These are phyloP conservation scores for Drosophila nebulosa DNA, from an alignment of 1,140 invertebrate species.

Conservation along the genomic window DNA sequence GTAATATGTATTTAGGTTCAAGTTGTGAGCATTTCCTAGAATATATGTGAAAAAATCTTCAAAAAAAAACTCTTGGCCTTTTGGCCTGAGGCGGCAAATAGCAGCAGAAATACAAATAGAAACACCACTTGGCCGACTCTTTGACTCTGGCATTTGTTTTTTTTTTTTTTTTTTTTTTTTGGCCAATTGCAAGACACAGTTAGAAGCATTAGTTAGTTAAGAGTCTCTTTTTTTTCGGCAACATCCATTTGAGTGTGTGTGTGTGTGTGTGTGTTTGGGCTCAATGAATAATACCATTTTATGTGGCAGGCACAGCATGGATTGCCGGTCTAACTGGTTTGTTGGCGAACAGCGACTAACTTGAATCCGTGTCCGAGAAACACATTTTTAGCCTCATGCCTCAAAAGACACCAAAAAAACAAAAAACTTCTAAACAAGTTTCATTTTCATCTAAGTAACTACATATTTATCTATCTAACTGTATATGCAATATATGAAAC, in stretches of 20 bases:
- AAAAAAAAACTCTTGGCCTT: conserved; percentile 40
- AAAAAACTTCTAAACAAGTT: conserved; percentile 66
- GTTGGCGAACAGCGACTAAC: conserved; percentile 35
- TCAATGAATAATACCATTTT: conserved; percentile 62
- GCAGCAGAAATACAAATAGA: conserved; percentile 24
- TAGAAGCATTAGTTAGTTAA: conserved; percentile 64
- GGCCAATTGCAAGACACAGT: conserved; percentile 63
- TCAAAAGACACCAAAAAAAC: not conserved
- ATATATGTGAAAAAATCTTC: conserved; percentile 18
- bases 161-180: not conserved
- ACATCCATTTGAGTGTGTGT: conserved; percentile 8
- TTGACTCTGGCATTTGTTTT: conserved; percentile 44
- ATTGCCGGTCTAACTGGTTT: conserved; percentile 74
- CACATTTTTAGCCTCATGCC: conserved; percentile 51
- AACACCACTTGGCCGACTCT: conserved; percentile 44
- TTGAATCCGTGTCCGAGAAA: conserved; percentile 51
- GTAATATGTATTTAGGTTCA: conserved; percentile 4
- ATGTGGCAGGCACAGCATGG: conserved; percentile 44
- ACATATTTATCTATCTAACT: not conserved
- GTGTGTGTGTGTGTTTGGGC: conserved; percentile 47
- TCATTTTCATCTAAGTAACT: conserved; percentile 23
- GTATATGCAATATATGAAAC: not conserved
- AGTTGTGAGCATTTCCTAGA: conserved; percentile 11
- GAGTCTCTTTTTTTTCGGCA: conserved; percentile 35
- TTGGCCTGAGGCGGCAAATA: conserved; percentile 27